Evolutionary conservation across 2,888 invertebrate species (phyloP).

Genomic region (Ramazzottius varieornatus): DNA sequence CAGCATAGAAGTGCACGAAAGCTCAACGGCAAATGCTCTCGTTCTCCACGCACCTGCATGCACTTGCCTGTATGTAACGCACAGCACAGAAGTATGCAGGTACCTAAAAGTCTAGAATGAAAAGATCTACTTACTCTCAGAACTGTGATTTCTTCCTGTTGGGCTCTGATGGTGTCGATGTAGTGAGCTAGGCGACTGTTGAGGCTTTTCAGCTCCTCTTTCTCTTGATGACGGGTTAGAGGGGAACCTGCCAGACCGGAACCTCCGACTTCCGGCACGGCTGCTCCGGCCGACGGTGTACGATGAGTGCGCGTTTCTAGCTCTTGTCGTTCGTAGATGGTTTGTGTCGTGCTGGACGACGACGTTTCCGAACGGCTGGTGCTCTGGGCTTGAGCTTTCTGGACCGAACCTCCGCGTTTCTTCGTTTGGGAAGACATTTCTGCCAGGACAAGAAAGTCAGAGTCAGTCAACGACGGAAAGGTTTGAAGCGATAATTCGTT

Average conservation of each 20-base stretch:
- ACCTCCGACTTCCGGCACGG: background rate
- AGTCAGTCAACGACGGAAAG: background rate
- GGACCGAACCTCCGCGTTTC: constrained; percentile 2
- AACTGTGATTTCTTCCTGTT: background rate
- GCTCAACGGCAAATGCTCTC: too few species aligned
- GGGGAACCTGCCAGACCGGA: background rate
- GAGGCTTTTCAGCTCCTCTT: background rate
- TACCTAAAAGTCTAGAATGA: too few species aligned
- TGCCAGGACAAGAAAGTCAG: background rate
- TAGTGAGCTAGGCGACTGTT: background rate
- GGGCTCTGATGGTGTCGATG: background rate
- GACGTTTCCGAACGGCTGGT: background rate
- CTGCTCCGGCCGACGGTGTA: background rate
- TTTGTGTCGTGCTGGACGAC: background rate
- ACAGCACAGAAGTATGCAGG: too few species aligned
- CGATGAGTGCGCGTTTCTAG: background rate
- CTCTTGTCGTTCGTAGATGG: background rate
- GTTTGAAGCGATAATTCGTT: too few species aligned
- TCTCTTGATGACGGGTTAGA: background rate
- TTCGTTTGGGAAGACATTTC: background rate
- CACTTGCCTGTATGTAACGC: too few species aligned
- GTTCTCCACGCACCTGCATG: too few species aligned
- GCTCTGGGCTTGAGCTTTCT: background rate
- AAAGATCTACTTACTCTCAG: background rate
- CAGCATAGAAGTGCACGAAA: too few species aligned